Conservation (phyloP, 2,797 vertebrate genomes). For the Sebastes paucispinis region DNA sequence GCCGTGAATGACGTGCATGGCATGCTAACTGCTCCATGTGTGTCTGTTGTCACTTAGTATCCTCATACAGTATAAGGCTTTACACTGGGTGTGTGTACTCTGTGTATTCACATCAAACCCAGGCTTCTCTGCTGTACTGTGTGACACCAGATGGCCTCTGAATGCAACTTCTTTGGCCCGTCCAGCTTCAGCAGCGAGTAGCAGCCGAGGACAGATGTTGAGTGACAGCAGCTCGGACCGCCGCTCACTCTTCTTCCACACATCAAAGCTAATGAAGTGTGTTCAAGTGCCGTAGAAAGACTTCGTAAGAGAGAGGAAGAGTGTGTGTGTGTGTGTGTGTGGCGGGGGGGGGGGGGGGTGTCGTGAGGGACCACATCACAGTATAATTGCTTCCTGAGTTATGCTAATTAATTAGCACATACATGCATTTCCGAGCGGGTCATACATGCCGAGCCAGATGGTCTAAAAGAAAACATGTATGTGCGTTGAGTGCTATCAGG, state of each 20-base stretch:
- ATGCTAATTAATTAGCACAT: conserved; percentile 85
- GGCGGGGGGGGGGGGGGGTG: neutral
- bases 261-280: conserved; percentile 81
- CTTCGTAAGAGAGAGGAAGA: conserved; percentile 11
- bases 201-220: conserved; percentile 52
- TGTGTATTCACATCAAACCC: neutral
- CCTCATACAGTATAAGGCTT: neutral
- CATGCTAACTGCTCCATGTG: neutral
- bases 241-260: conserved; percentile 58
- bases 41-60: neutral
- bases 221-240: conserved; percentile 61
- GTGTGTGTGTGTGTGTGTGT: neutral
- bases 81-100: neutral
- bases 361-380: conserved; percentile 55
- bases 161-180: neutral
- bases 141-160: conserved; percentile 40
- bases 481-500: conserved; percentile 63
- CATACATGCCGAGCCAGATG: conserved; percentile 77
- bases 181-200: conserved; percentile 13
- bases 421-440: conserved; percentile 77
- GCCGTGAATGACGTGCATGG: neutral
- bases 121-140: neutral
- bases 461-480: conserved; percentile 76
- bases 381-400: conserved; percentile 82
- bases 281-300: conserved; percentile 72